Percentiles rank a stretch among this genome's conserved stretches.
Conservation (phyloP, 2,113 vertebrate species). For the Bothrops jararaca region DNA sequence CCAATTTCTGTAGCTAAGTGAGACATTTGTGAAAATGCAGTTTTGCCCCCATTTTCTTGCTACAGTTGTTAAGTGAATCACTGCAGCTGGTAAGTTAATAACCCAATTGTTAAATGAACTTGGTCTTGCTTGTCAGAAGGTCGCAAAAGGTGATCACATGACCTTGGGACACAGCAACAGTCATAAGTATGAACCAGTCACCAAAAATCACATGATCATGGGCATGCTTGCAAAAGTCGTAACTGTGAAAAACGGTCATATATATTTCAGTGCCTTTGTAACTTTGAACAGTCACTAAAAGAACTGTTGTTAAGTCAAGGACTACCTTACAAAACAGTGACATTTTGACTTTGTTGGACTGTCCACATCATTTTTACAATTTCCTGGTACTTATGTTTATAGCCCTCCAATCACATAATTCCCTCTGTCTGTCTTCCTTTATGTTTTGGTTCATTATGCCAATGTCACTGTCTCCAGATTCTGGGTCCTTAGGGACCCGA, state of each 20-base stretch:
- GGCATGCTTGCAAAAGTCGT: background rate
- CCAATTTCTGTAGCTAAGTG: background rate
- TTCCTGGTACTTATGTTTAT: background rate
- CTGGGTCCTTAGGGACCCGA: background rate
- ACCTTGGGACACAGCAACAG: background rate
- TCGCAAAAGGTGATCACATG: background rate
- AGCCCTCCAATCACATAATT: background rate
- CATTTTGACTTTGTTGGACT: background rate
- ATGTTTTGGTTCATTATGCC: background rate
- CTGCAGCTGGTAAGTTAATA: background rate
- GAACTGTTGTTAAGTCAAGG: background rate
- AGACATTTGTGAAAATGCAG: background rate
- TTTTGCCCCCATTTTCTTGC: background rate
- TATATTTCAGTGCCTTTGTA: background rate
- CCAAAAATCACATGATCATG: background rate
- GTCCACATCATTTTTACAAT: background rate
- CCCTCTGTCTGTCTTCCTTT: background rate
- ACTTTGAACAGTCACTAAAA: background rate
- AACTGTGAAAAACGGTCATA: background rate
- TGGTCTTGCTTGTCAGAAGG: background rate
- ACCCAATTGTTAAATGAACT: background rate
- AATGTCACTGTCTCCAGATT: background rate
- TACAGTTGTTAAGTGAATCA: background rate
- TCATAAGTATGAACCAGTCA: background rate
- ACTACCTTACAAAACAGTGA: background rate